Base-by-base conservation (phyloP, 2,888 invertebrate species). In the Leucania comma region DNA sequence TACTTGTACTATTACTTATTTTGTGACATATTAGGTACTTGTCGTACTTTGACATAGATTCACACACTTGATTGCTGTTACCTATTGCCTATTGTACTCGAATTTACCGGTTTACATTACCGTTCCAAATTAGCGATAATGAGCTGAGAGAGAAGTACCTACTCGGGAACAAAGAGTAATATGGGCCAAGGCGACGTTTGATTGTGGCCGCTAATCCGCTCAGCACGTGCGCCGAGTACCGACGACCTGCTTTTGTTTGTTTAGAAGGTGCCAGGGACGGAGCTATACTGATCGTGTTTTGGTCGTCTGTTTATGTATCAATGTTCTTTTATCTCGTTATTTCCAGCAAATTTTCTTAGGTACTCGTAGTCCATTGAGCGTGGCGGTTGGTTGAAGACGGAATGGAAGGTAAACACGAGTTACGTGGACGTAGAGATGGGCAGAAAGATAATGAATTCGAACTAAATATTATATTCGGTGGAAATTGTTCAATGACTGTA, bases 121-220 rank as follows among this genome's bases (percentile, higher is more conserved):
- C 53, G 73, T 53, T 53, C 4, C 64, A 68, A 78, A 78, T 68
- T 60, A 78, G 26, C 56, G 17, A 42, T 64, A 35, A 68, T 59
- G 62, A 50, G 48, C 35, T 50, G n/a, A 46, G 54, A 66, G 65
- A 42, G 22, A 50, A 54, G 51, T 70, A 38, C 38, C 10, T 35
- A 38, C 54, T 72, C 50, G n/a, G 42, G 42, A 61, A 72, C 72
- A 78, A 64, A 64, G 53, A 48, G 46, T 38, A 67, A 68, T 72
- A 56, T 63, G 42, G 68, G 68, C 51, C 78, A 78, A 73, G 73
- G 77, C 48, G 64, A 58, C 53, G 60, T 48, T 38, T 50, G 54
- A 57, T 58, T 64, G 72, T 68, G 50, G 54, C 48, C 12, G 62
- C 51, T 72, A 72, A 68, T 65, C 61, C 60, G 67, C 2, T 2